phyloP scores from a whole-genome alignment of 2,888 invertebrate species.

The Harmothoe impar region DNA sequence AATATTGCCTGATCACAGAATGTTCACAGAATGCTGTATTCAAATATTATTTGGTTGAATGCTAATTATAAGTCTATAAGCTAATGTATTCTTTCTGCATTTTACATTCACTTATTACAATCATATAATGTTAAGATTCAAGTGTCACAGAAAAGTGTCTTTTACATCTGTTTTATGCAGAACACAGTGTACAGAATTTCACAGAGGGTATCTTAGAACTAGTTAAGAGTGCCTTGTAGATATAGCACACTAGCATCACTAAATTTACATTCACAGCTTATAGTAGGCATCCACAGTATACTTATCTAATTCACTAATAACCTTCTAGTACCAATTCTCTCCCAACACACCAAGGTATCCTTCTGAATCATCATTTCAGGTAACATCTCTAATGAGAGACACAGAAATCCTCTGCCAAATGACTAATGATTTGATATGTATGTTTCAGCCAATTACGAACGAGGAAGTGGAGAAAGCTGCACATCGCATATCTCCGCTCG shows the following conservation, averaged over 20 bases:
- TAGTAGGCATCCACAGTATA: neutral
- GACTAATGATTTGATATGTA: neutral
- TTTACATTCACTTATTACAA: neutral
- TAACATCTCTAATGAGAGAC: neutral
- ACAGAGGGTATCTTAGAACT: neutral
- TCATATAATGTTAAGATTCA: slow-evolving; percentile 7
- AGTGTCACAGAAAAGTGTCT: neutral
- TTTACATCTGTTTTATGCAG: neutral
- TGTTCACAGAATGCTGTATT: neutral
- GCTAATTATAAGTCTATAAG: neutral
- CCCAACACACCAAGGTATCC: neutral
- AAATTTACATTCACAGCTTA: neutral
- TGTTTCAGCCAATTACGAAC: slow-evolving; percentile 88
- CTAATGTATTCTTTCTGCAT: neutral
- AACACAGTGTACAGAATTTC: neutral
- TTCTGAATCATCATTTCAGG: neutral
- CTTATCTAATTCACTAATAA: slow-evolving; percentile 12
- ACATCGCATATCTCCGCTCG: slow-evolving; percentile 85
- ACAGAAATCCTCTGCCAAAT: neutral
- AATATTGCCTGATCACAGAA: neutral
- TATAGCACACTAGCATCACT: neutral
- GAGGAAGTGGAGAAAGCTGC: slow-evolving; percentile 88
- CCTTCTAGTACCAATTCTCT: neutral
- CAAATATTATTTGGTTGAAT: neutral
- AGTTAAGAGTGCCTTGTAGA: neutral